Conservation (phyloP, 2,888 invertebrate genomes). For the Diploptera punctata region DNA sequence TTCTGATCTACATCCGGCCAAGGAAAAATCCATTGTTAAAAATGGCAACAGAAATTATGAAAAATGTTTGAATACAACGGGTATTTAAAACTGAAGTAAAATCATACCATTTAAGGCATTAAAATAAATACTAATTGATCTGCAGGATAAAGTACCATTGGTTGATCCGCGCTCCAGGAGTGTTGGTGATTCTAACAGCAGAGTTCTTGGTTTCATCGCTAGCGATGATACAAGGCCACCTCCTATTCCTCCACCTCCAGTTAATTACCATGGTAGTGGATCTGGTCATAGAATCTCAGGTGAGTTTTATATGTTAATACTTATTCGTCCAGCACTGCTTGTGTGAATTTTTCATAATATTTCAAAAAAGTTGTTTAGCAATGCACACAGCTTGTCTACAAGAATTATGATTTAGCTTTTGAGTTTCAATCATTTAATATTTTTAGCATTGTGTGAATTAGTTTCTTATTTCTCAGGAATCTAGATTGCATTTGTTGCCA, state of each 20-base stretch:
- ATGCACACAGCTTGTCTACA: neutral
- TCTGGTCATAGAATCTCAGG: slow-evolving; percentile 35
- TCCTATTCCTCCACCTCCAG: slow-evolving; percentile 69
- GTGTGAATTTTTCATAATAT: neutral
- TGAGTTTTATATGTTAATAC: slow-evolving; percentile 3
- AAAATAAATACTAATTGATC: too few relatives aligned
- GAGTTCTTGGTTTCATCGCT: neutral
- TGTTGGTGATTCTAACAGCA: slow-evolving; percentile 24
- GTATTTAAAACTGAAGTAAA: too few relatives aligned
- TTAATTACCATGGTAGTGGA: slow-evolving; percentile 58
- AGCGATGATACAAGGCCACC: slow-evolving; percentile 56
- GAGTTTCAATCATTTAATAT: neutral
- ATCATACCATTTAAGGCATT: too few relatives aligned
- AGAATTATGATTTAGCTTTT: neutral
- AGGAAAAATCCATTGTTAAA: too few relatives aligned
- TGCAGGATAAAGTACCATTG: slow-evolving; percentile 7
- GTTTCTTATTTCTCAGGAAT: neutral
- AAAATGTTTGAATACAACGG: too few relatives aligned
- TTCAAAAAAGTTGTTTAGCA: too few relatives aligned
- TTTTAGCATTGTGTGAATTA: neutral
- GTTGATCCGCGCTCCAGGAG: slow-evolving; percentile 24
- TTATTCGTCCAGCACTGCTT: neutral
- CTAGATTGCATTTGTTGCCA: neutral
- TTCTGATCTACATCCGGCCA: too few relatives aligned
- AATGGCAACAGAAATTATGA: too few relatives aligned